A percentile compares a stretch with the other conserved stretches of the same genome.
Conservation (phyloP, 2,888 invertebrate species). For the Uropetala carovei region DNA sequence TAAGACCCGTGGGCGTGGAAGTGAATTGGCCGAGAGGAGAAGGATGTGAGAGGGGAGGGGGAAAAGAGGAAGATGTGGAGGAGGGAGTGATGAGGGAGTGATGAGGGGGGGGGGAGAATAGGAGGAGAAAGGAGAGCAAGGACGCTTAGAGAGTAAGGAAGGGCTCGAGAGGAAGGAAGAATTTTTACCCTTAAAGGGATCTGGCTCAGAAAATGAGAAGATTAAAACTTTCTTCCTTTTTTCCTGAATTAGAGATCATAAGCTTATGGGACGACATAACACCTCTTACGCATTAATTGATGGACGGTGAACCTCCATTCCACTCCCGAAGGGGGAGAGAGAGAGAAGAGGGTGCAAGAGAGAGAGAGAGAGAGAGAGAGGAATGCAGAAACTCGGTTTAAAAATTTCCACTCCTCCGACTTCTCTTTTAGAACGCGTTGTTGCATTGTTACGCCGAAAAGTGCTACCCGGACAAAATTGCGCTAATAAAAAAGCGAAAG, state of each 20-base stretch:
- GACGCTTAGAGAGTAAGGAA: not conserved
- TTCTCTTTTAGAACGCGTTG: constrained; percentile 25
- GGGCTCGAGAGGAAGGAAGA: not conserved
- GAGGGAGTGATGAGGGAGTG: not conserved
- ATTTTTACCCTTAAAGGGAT: not conserved
- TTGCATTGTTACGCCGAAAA: constrained; percentile 34
- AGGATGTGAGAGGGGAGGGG: not conserved
- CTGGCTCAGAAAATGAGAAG: constrained; percentile 53
- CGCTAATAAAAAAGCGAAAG: constrained; percentile 24
- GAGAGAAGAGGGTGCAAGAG: too few relatives aligned
- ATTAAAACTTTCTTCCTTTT: constrained; percentile 56
- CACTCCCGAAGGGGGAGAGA: not conserved
- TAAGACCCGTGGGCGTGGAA: constrained; percentile 38
- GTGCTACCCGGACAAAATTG: not conserved
- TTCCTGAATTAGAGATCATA: constrained; percentile 56
- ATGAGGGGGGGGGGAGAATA: not conserved
- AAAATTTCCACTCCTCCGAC: not conserved
- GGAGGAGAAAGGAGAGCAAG: not conserved
- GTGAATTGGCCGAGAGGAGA: constrained; percentile 15
- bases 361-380: too few relatives aligned
- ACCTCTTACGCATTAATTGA: constrained; percentile 56
- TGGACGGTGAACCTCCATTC: constrained; percentile 25
- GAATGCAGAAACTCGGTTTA: not conserved
- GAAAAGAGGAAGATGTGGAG: not conserved
- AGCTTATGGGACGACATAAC: constrained; percentile 46